phyloP scores from a whole-genome alignment of 64 coral and sea anemone genomes.

The Pachyseris speciosa region DNA sequence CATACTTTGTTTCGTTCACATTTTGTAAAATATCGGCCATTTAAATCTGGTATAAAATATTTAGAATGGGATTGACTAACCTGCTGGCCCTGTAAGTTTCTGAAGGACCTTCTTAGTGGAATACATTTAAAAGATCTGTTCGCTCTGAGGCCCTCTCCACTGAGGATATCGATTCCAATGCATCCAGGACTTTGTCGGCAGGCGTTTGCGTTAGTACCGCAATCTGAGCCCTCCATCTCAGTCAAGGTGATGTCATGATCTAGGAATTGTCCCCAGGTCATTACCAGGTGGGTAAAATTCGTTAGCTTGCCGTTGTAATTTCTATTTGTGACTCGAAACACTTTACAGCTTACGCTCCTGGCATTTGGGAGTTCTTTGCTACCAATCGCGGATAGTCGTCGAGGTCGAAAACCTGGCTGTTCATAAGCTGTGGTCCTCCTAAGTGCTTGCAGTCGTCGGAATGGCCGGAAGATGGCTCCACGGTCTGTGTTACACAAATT shows the following conservation, averaged over 20 bases:
- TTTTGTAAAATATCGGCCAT: no score
- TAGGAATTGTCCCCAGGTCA: constrained; percentile 64
- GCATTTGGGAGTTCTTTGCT: background rate
- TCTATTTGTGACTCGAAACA: background rate
- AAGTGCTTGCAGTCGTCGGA: background rate
- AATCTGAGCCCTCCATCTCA: background rate
- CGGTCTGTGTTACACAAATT: background rate
- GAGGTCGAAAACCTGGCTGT: no score
- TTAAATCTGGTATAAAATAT: no score
- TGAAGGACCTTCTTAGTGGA: background rate
- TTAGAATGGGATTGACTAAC: background rate
- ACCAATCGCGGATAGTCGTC: background rate
- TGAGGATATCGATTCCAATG: background rate
- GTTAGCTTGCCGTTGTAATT: background rate
- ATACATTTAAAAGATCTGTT: background rate
- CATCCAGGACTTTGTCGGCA: background rate
- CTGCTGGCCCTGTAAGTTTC: background rate
- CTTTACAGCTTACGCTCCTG: background rate
- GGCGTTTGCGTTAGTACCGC: background rate
- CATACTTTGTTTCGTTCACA: no score
- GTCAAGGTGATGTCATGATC: constrained; percentile 65
- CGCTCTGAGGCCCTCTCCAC: rapidly evolving
- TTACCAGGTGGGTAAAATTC: constrained; percentile 34
- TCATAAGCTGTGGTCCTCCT: background rate
- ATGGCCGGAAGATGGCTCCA: background rate